Evolutionary conservation across 2,888 invertebrate species (phyloP).

Genomic region (Drosophila formosana): DNA sequence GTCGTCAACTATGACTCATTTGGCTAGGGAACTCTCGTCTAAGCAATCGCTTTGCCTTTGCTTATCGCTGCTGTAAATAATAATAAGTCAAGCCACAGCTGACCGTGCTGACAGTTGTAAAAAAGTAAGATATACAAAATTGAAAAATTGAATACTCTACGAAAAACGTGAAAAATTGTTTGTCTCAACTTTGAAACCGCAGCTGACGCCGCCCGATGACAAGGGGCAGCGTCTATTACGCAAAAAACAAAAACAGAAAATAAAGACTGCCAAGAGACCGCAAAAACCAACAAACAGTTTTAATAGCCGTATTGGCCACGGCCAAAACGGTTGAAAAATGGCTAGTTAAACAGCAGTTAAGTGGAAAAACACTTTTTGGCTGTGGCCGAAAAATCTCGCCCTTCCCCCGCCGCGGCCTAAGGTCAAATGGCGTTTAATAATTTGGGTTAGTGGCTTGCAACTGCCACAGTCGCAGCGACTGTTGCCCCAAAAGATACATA

Average conservation of each 20-base stretch:
- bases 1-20: constrained; percentile 17
- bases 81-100: constrained; percentile 25
- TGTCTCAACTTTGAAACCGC: constrained; percentile 38
- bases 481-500: constrained; percentile 57
- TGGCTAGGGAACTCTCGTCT: background rate
- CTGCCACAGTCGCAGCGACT: background rate
- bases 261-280: constrained; percentile 15
- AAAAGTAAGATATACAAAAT: background rate
- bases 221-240: constrained; percentile 30
- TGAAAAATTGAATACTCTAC: background rate
- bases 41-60: background rate
- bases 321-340: constrained; percentile 30
- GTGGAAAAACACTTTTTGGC: constrained; percentile 60
- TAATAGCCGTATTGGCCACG: constrained; percentile 53
- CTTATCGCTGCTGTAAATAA: constrained; percentile 29
- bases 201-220: constrained; percentile 55
- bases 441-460: constrained; percentile 62
- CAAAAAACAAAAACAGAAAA: constrained; percentile 30
- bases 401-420: constrained; percentile 51
- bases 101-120: constrained; percentile 28
- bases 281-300: constrained; percentile 36
- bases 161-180: constrained; percentile 13
- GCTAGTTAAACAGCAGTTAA: constrained; percentile 70
- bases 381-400: constrained; percentile 36
- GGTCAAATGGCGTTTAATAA: constrained; percentile 80